Evolutionary conservation across 2,113 vertebrate genomes (phyloP).

Genomic region (Cacatua alba): DNA sequence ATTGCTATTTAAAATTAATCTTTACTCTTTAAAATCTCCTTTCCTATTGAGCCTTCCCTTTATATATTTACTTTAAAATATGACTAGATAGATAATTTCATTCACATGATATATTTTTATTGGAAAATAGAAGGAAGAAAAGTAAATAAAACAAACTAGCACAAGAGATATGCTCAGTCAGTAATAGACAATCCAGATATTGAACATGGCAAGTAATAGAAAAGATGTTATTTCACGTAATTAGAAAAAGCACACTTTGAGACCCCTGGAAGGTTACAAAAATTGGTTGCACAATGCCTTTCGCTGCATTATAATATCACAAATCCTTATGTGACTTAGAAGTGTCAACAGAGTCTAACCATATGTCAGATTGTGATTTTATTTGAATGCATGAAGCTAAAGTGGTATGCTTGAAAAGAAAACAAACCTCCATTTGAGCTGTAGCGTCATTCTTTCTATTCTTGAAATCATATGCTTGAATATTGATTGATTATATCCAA

Average conservation of each 20-base stretch:
- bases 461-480: background rate
- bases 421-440: background rate
- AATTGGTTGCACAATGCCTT: background rate
- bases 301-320: background rate
- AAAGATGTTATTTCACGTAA: slow-evolving; percentile 17
- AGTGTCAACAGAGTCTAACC: background rate
- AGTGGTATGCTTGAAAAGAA: background rate
- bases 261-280: background rate
- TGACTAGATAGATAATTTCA: background rate
- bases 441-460: background rate
- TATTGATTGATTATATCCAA: background rate
- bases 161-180: background rate
- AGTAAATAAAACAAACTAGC: slow-evolving; percentile 19
- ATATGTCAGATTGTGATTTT: background rate
- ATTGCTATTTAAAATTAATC: slow-evolving; percentile 38
- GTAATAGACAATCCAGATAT: background rate
- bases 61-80: slow-evolving; percentile 6
- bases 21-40: background rate
- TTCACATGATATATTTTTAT: slow-evolving; percentile 21
- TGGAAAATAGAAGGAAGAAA: background rate
- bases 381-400: background rate
- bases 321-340: background rate
- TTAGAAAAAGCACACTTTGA: background rate
- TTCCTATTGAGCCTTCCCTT: background rate
- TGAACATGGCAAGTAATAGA: background rate